Percentiles rank a stretch among this genome's conserved stretches.
These are phyloP conservation scores for Emys orbicularis DNA, from an alignment of 2,797 vertebrate species.

Conservation along the genomic window DNA sequence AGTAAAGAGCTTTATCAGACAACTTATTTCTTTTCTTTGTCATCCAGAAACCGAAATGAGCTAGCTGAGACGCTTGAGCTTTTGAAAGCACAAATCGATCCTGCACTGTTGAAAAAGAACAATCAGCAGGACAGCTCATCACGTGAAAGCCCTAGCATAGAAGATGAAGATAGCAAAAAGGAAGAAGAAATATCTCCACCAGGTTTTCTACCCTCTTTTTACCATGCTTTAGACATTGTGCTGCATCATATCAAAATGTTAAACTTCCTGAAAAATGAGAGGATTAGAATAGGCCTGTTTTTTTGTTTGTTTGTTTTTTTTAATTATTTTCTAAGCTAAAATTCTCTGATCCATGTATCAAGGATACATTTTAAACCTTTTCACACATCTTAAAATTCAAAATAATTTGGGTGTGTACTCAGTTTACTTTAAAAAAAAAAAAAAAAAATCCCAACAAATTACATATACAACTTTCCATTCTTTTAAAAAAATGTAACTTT, in stretches of 20 bases:
- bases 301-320: too few species aligned
- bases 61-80: conserved; percentile 94
- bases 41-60: conserved; percentile 91
- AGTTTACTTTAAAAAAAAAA: background rate
- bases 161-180: conserved; percentile 83
- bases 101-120: conserved; percentile 85
- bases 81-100: conserved; percentile 93
- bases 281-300: background rate
- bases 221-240: conserved; percentile 26
- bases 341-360: background rate
- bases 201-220: conserved; percentile 79
- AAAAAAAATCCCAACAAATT: background rate
- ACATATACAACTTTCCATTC: background rate
- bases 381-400: background rate
- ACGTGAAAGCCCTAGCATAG: conserved; percentile 83
- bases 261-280: background rate
- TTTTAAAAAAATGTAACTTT: background rate
- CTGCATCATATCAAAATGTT: background rate
- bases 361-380: background rate
- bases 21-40: conserved; percentile 40
- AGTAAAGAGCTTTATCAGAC: conserved; percentile 38
- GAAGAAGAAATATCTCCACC: conserved; percentile 79
- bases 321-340: background rate
- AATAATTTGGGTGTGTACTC: background rate
- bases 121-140: conserved; percentile 83